Evolutionary conservation across 1,140 invertebrate species (phyloP), one percentile per base, ranked within the genome.

Genomic region (Phymastichus coffea): DNA sequence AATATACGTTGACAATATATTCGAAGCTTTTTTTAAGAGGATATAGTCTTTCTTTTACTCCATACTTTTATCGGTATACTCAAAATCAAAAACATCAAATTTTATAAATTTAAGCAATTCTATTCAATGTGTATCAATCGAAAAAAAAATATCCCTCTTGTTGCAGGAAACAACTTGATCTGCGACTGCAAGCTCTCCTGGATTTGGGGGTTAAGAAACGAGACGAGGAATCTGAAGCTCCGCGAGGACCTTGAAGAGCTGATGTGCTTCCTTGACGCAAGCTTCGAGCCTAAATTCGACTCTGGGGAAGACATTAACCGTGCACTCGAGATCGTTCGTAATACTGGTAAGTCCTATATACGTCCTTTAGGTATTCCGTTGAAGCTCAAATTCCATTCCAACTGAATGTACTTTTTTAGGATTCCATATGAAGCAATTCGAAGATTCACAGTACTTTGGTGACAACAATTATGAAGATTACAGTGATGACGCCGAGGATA

Each of bases 171-270:
- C 79, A 85, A 85, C 72, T 87, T 92, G 77, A 82, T 85, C 59
- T 92, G 90, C 76, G 88, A 91, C 81, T 91, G 88, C 72, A 85
- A 88, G 60, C 77, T 91, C 57, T 82, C 85, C 51, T 92, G 89
- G 89, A 86, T 91, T 75, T 87, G 88, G 74, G 79, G 80, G 33
- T 74, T 92, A 55, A 83, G 84, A 61, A 89, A 89, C 72, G 87
- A 89, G 60, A 90, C 89, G 57, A 85, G 85, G 71, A 88, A 87
- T 69, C 75, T 80, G 57, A 83, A 84, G 66, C 83, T 90, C 55
- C 83, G 83, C 61, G 82, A 83, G 57, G 84, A 86, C 23, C 77
- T 91, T 40, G 85, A 88, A 41, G 80, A 85, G 38, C 80, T 89
- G 28, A 85, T 83, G 55, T 91, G 89, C 73, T 82, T 86, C 70